Conservation (phyloP, 2,797 vertebrate genomes). For the Pangasius sanitwongsei region DNA sequence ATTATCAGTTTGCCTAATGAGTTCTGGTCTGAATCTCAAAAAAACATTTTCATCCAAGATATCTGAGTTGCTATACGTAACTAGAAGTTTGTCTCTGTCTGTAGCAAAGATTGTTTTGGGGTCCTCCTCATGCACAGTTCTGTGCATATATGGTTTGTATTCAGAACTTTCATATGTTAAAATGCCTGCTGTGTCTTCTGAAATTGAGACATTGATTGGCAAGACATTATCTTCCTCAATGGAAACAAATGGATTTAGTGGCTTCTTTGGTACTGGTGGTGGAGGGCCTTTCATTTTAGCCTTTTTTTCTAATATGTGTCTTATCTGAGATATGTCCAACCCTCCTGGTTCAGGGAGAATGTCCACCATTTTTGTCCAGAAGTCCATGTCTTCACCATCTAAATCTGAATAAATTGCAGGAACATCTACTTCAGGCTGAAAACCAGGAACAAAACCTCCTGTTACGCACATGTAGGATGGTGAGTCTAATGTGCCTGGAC, state of each 20-base stretch:
- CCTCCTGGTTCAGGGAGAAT: slow-evolving; percentile 59
- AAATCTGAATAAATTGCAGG: slow-evolving; percentile 38
- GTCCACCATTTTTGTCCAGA: slow-evolving; percentile 60
- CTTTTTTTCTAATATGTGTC: slow-evolving; percentile 62
- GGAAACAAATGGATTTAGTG: slow-evolving; percentile 50
- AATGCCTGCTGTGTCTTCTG: slow-evolving; percentile 38
- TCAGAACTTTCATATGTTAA: slow-evolving; percentile 39
- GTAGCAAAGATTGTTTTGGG: slow-evolving; percentile 35
- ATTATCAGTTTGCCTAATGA: slow-evolving; percentile 70
- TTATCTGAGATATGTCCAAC: slow-evolving; percentile 70
- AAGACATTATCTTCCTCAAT: slow-evolving; percentile 45
- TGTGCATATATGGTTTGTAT: slow-evolving; percentile 40
- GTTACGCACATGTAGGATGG: slow-evolving; percentile 60
- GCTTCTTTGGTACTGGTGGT: slow-evolving; percentile 62
- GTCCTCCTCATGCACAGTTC: slow-evolving; percentile 35
- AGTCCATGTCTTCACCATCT: slow-evolving; percentile 65
- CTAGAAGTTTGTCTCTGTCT: slow-evolving; percentile 30
- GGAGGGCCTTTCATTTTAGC: slow-evolving; percentile 64
- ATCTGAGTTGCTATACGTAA: slow-evolving; percentile 21
- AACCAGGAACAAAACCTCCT: slow-evolving; percentile 57
- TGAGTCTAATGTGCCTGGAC: slow-evolving; percentile 51
- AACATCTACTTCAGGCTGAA: slow-evolving; percentile 60
- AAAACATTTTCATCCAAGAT: slow-evolving; percentile 46
- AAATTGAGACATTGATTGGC: slow-evolving; percentile 33
- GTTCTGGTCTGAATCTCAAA: slow-evolving; percentile 68